Percentiles rank a stretch among this genome's conserved stretches.
Conservation (phyloP, 1,140 invertebrate genomes). For the Cyclina sinensis region DNA sequence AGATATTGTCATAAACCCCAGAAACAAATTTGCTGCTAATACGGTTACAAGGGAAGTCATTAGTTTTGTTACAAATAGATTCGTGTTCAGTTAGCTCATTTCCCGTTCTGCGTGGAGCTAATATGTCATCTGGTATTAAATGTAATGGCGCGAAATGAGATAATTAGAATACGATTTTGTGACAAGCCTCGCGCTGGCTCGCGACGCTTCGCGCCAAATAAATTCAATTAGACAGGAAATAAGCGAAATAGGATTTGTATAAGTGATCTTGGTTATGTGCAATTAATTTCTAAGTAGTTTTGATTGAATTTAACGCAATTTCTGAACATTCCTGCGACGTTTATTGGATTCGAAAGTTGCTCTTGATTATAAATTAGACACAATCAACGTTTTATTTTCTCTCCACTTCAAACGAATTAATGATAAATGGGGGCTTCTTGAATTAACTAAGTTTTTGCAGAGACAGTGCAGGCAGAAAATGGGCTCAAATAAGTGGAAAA, state of each 20-base stretch:
- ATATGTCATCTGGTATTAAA: slow-evolving; percentile 66
- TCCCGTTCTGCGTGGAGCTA: slow-evolving; percentile 54
- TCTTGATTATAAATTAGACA: slow-evolving; percentile 64
- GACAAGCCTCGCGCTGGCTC: slow-evolving; percentile 44
- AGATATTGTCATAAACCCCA: slow-evolving; percentile 52
- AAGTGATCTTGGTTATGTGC: slow-evolving; percentile 67
- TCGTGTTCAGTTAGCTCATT: slow-evolving; percentile 64
- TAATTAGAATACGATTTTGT: slow-evolving; percentile 67
- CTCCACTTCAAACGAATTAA: slow-evolving; percentile 43
- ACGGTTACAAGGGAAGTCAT: slow-evolving; percentile 59
- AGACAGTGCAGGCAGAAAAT: background rate
- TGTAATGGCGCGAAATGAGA: slow-evolving; percentile 56
- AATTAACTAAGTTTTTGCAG: slow-evolving; percentile 6
- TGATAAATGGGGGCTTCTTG: slow-evolving; percentile 31
- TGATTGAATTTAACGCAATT: slow-evolving; percentile 68
- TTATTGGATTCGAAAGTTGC: slow-evolving; percentile 63
- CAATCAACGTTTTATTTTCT: slow-evolving; percentile 55
- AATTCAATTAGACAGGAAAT: slow-evolving; percentile 69
- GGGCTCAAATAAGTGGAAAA: background rate
- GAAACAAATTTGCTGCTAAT: slow-evolving; percentile 69
- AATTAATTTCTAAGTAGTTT: slow-evolving; percentile 71
- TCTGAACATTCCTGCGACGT: slow-evolving; percentile 53
- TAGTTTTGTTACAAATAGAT: slow-evolving; percentile 66
- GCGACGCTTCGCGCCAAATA: slow-evolving; percentile 65
- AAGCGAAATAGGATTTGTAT: slow-evolving; percentile 51